Base-by-base conservation (phyloP, 2,797 vertebrate species). In the Choloepus didactylus region DNA sequence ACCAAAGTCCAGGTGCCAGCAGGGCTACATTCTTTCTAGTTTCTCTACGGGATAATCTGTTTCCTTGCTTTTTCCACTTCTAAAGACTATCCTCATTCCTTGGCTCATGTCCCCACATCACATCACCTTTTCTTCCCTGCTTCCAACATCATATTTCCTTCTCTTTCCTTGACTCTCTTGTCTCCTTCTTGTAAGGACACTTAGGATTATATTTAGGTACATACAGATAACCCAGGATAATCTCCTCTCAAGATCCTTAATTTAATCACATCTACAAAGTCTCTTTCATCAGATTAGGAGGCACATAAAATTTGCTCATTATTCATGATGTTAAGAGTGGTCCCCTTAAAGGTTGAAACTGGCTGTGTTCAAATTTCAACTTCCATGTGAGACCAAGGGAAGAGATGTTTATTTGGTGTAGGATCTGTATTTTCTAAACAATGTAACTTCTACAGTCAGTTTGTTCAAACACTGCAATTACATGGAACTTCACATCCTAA, bases 21-120 rank as follows among this genome's bases (percentile, higher is more conserved):
- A 64, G 35, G n/a, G 10, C 44, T 3, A 0, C 16, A 3, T 51
- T n/a, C 18, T 27, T 70, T 31, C 35, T n/a, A 25, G 6, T 73
- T 29, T 9, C 3, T 12, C 59, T 31, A n/a, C 5, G 21, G 15
- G 3, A 44, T 3, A 49, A 23, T 3, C 23, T 1, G 9, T 46
- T 4, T 23, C 23, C 7, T 41, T 12, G 21, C 5, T 7, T 85
- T 89, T 51, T 21, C 8, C 2, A 2, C 5, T 70, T 59, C 16
- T 27, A 29, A 6, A 72, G 21, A n/a, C 23, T 1, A 0, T n/a
- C 14, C 46, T 16, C 15, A 21, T 69, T 23, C 12, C 18, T 27
- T 64, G 15, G 25, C 2, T 29, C 49, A 25, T 2, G 38, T 90
- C 27, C 9, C 82, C 60, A 35, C 25, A 6, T 62, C 8, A 27